A percentile compares a stretch with the other conserved stretches of the same genome.
Conservation (phyloP, 2,888 invertebrate genomes). For the Clostera curtula region DNA sequence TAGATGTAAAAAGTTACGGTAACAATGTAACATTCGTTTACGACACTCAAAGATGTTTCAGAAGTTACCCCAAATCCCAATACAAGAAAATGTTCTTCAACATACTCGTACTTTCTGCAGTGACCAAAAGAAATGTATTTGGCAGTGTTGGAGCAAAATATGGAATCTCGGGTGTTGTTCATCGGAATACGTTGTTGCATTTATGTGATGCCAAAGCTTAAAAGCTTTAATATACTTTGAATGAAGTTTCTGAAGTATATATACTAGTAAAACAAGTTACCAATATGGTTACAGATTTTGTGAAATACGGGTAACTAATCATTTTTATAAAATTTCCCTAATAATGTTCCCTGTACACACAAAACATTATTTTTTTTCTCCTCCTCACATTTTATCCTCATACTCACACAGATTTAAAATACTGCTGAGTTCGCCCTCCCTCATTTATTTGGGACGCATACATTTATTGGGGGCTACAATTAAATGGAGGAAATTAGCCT, state of each 20-base stretch:
- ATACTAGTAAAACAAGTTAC: conserved; percentile 32
- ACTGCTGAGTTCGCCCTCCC: too few species aligned
- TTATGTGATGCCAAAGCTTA: conserved; percentile 24
- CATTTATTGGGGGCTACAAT: too few species aligned
- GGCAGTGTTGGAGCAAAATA: conserved; percentile 22
- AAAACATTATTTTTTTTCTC: too few species aligned
- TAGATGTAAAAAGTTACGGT: conserved; percentile 19
- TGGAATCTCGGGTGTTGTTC: conserved; percentile 28
- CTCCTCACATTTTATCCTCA: too few species aligned
- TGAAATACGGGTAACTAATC: conserved; percentile 46
- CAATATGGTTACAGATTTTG: conserved; percentile 39
- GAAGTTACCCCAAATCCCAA: conserved; percentile 11
- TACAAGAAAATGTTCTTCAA: conserved; percentile 26
- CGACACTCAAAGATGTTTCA: conserved; percentile 22
- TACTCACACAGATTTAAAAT: too few species aligned
- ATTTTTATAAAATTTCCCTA: too few species aligned
- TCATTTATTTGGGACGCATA: too few species aligned
- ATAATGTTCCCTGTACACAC: background rate
- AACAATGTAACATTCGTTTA: conserved; percentile 19
- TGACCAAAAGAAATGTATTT: conserved; percentile 30
- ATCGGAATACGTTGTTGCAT: conserved; percentile 36
- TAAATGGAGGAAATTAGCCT: too few species aligned
- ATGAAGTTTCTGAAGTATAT: conserved; percentile 27
- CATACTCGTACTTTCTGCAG: conserved; percentile 26
- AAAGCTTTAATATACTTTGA: conserved; percentile 25